A percentile compares a stretch with the other conserved stretches of the same genome.
phyloP scores from a whole-genome alignment of 64 coral and sea anemone genomes.

The Acropora yongei region DNA sequence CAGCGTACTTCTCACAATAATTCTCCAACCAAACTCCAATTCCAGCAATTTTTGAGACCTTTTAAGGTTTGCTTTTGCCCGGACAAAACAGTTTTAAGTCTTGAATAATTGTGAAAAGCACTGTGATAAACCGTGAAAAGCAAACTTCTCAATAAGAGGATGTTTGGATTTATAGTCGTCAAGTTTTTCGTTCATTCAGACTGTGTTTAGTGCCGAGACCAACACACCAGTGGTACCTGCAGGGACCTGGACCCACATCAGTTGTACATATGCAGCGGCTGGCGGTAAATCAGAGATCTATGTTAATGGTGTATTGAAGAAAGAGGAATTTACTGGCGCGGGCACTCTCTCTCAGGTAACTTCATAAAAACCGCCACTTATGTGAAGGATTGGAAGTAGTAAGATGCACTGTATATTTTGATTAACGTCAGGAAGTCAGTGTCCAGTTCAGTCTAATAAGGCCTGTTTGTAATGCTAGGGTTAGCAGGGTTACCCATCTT shows the following conservation, averaged over 20 bases:
- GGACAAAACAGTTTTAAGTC: too few species aligned
- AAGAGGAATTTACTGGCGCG: slow-evolving; percentile 82
- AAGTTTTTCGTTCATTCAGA: slow-evolving; percentile 32
- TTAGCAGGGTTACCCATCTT: too few species aligned
- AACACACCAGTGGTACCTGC: slow-evolving; percentile 80
- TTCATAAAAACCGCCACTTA: neutral
- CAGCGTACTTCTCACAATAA: too few species aligned
- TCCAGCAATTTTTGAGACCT: too few species aligned
- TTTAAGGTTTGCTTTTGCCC: too few species aligned
- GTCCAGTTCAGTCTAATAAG: too few species aligned
- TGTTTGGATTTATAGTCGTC: too few species aligned
- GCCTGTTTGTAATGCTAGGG: too few species aligned
- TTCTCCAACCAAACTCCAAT: too few species aligned
- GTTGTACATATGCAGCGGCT: slow-evolving; percentile 69
- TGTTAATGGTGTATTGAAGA: slow-evolving; percentile 87
- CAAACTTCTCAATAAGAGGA: neutral
- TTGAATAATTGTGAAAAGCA: too few species aligned
- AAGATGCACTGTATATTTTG: too few species aligned
- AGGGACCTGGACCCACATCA: slow-evolving; percentile 92
- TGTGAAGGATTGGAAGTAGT: neutral
- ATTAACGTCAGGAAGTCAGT: too few species aligned
- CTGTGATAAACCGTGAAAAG: neutral
- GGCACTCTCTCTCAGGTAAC: slow-evolving; percentile 88
- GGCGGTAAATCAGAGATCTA: slow-evolving; percentile 84
- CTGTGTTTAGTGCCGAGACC: slow-evolving; percentile 79